Evolutionary conservation across 2,113 vertebrate species (phyloP).

Genomic region (Empidonax alnorum): DNA sequence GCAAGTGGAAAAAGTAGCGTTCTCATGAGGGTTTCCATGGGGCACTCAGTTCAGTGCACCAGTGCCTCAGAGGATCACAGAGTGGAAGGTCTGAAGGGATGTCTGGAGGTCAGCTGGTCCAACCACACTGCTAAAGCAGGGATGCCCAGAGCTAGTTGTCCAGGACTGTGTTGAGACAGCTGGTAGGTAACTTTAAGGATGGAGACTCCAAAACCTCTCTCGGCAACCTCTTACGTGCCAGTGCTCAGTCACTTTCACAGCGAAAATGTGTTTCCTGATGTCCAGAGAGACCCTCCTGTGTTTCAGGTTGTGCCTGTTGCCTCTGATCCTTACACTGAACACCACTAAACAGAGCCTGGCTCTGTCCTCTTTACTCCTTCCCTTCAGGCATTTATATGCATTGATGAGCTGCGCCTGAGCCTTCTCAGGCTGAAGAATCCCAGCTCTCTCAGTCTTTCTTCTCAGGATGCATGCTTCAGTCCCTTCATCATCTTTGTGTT

Average conservation of each 20-base stretch:
- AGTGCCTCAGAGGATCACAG: neutral
- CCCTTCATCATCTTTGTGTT: neutral
- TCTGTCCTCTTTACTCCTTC: neutral
- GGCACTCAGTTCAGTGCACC: neutral
- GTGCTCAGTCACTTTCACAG: neutral
- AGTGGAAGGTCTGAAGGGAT: neutral
- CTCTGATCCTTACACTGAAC: neutral
- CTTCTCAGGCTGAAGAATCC: neutral
- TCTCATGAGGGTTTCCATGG: neutral
- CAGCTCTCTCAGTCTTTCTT: neutral
- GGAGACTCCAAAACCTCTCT: neutral
- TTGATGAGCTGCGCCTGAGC: neutral
- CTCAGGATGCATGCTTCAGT: neutral
- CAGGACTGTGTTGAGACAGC: fast-evolving
- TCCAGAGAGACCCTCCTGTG: neutral
- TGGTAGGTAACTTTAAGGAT: neutral
- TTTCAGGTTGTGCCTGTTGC: neutral
- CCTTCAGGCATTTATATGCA: neutral
- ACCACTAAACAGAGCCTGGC: neutral
- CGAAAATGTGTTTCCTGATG: neutral
- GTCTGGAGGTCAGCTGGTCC: neutral
- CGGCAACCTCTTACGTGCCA: neutral
- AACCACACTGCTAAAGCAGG: neutral
- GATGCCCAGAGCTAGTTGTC: neutral
- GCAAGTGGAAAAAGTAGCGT: neutral